Base-by-base conservation (phyloP, 2,888 invertebrate genomes). In the Mesochorus sp. region DNA sequence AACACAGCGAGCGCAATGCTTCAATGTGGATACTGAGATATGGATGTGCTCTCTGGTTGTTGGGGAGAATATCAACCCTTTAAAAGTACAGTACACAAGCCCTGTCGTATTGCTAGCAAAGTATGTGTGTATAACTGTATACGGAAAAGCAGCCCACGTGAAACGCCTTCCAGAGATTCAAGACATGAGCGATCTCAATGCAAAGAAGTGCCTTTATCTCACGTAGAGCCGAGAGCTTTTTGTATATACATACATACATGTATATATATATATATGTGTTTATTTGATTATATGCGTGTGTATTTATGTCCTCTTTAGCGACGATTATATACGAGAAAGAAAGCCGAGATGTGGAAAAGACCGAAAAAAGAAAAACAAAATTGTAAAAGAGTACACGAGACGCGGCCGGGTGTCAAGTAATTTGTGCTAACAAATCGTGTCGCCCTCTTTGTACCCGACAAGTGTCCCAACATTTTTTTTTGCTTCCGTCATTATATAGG, bases 161-260 rank as follows among this genome's bases (percentile, higher is more conserved):
- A 49, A 74, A 59, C 70, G 70, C 74, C 74, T 75, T 79, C 37
- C 66, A 70, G 70, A 47, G 44, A 75, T 75, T 75, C 78, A 79
- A 79, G 78, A 79, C 78, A 71, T 14, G 44, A 75, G 61, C 66
- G 53, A 71, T 66, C 61, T 67, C 66, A 79, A 71, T 79, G 71
- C 66, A 44, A 75, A 79, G 75, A 70, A 74, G 70, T 66, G 70
- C 68, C 78, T 79, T 71, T 79, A 71, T 79, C 66, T 75, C 78
- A 49, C 12, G n/a, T 51, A 62, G 47, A 51, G 19, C 19, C 61
- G 62, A 70, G 71, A 44, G 70, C 64, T 66, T 79, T 74, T 34
- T 57, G 17, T 12, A 42, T 28, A 42, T 26, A 49, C 10, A 10
- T 37, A n/a, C 17, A 12, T 51, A 14, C 1, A 19, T 17, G 26